Conservation (phyloP, 2,888 invertebrate genomes). For the Cryptocephalus moraei region DNA sequence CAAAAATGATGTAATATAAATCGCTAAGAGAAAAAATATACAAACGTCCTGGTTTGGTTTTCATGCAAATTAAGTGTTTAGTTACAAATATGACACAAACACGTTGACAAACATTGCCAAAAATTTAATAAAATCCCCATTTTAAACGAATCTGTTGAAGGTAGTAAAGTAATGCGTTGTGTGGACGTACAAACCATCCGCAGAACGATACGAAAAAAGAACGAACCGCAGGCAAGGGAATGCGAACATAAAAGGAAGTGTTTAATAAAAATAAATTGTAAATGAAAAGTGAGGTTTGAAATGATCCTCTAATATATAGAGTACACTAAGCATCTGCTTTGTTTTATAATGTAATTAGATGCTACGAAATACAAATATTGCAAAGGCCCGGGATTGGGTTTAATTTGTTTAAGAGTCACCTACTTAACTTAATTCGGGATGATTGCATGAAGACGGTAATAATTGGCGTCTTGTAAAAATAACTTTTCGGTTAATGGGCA, state of each 20-base stretch:
- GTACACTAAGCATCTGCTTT: not conserved
- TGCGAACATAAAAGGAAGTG: constrained; percentile 26
- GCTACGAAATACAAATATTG: not conserved
- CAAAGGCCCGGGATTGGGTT: no score
- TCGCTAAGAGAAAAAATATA: no score
- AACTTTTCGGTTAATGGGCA: no score
- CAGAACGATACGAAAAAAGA: not conserved
- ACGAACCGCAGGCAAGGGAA: not conserved
- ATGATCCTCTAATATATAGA: not conserved
- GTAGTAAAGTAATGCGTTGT: not conserved
- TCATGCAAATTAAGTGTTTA: no score
- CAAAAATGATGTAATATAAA: no score
- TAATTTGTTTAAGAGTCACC: no score
- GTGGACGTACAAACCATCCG: not conserved
- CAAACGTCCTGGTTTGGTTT: no score
- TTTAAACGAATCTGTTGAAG: no score
- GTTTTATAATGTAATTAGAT: not conserved
- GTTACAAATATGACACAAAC: no score
- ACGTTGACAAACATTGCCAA: not conserved
- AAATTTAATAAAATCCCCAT: not conserved
- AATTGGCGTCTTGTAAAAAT: no score
- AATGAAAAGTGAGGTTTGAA: constrained; percentile 22
- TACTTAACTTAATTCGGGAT: no score
- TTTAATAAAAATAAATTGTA: constrained; percentile 32
- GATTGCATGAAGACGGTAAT: no score